phyloP scores from a whole-genome alignment of 2,888 invertebrate species.

The Dolichomitus sp. region DNA sequence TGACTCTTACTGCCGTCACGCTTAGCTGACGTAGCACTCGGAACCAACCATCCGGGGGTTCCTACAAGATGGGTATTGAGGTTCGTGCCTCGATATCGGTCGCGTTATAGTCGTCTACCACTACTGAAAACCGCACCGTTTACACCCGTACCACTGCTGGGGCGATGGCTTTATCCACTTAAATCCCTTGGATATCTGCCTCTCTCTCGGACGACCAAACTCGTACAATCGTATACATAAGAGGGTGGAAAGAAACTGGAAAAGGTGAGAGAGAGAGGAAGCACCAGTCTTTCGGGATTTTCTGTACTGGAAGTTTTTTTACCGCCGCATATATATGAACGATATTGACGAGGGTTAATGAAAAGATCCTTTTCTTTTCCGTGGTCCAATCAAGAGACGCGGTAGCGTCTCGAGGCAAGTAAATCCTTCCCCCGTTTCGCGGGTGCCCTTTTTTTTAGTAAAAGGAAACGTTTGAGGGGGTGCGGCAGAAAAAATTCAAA shows the following conservation, averaged over 20 bases:
- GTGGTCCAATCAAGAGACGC: neutral
- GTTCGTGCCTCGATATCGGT: conserved; percentile 71
- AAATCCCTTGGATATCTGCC: conserved; percentile 8
- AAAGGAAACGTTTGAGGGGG: too few relatives aligned
- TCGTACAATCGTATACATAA: conserved; percentile 1
- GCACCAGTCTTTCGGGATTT: conserved; percentile 11
- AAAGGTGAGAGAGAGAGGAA: neutral
- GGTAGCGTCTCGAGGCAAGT: too few relatives aligned
- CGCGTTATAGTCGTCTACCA: neutral
- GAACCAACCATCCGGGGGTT: conserved; percentile 30
- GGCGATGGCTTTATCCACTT: conserved; percentile 4
- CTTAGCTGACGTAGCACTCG: conserved; percentile 74
- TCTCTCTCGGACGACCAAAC: conserved; percentile 34
- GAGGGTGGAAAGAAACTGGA: conserved; percentile 29
- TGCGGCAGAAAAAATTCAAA: too few relatives aligned
- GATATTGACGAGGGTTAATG: conserved; percentile 8
- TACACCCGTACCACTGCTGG: conserved; percentile 9
- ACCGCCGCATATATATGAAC: neutral
- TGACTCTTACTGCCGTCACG: conserved; percentile 72
- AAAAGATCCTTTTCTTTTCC: conserved; percentile 4
- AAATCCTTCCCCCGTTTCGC: too few relatives aligned
- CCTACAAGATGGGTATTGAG: conserved; percentile 57
- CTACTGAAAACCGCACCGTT: conserved; percentile 2
- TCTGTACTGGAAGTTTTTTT: neutral
- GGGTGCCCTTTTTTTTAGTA: too few relatives aligned